Percentiles rank a stretch among this genome's conserved stretches.
Conservation (phyloP, 2,797 vertebrate species). For the Emys orbicularis region DNA sequence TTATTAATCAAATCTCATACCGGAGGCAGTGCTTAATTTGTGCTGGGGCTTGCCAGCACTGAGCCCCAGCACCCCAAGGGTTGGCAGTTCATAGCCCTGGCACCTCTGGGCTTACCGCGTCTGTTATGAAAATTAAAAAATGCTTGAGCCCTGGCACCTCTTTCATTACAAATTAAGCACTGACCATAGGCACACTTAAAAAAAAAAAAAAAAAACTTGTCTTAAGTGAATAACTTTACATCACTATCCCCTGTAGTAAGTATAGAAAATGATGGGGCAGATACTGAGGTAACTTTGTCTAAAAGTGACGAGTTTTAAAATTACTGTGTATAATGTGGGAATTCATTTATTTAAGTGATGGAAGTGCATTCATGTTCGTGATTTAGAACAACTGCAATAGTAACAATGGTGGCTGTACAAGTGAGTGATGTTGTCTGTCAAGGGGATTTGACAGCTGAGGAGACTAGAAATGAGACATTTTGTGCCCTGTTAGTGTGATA, state of each 20-base stretch:
- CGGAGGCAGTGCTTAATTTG: not conserved
- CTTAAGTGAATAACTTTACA: not conserved
- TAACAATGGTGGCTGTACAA: not conserved
- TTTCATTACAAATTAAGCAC: not conserved
- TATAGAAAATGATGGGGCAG: not conserved
- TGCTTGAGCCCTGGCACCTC: not conserved
- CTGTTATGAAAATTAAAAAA: not conserved
- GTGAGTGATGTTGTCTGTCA: not conserved
- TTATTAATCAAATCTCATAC: not conserved
- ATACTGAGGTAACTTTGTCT: not conserved
- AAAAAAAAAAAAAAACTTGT: not conserved
- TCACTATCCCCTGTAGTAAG: not conserved
- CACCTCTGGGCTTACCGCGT: not conserved
- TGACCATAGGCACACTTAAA: not conserved
- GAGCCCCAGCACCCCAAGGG: not conserved
- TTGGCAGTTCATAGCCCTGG: not conserved
- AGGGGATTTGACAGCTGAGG: not conserved
- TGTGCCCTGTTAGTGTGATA: not conserved
- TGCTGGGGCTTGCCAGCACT: not conserved
- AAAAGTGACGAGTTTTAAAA: not conserved
- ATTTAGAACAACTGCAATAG: not conserved
- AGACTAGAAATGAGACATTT: not conserved
- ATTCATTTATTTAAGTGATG: not conserved
- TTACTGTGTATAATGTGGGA: not conserved
- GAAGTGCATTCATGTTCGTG: not conserved